phyloP scores from a whole-genome alignment of 2,888 invertebrate species.

The Dynastes hyllus region DNA sequence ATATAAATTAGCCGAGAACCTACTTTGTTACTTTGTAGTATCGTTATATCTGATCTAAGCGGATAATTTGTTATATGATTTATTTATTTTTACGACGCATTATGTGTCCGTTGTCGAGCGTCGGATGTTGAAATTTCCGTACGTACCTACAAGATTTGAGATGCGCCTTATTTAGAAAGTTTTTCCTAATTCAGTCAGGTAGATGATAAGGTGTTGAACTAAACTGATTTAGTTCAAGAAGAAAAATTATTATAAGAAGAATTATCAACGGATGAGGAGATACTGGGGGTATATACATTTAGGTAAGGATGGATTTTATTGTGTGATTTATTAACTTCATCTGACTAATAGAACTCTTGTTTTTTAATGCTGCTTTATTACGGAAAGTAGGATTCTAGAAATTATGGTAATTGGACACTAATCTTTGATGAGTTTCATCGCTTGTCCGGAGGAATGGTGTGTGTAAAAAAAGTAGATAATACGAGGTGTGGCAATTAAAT shows the following conservation, averaged over 20 bases:
- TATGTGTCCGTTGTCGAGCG: slow-evolving; percentile 10
- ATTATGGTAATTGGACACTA: no score
- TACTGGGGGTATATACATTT: no score
- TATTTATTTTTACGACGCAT: slow-evolving; percentile 33
- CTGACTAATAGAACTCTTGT: no score
- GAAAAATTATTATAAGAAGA: not conserved
- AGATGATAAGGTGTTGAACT: not conserved
- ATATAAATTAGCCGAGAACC: slow-evolving; percentile 37
- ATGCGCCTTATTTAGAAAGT: slow-evolving; percentile 17
- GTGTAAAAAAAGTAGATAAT: no score
- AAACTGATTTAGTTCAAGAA: slow-evolving; percentile 3
- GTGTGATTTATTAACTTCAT: no score
- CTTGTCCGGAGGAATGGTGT: no score
- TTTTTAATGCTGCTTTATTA: no score
- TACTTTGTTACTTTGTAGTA: slow-evolving; percentile 36
- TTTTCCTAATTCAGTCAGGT: not conserved
- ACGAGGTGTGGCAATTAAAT: no score
- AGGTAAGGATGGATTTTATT: no score
- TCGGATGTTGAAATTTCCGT: slow-evolving; percentile 20
- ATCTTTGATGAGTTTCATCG: no score
- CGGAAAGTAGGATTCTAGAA: no score
- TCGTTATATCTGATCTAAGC: slow-evolving; percentile 35
- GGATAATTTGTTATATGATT: slow-evolving; percentile 36
- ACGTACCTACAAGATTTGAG: not conserved
- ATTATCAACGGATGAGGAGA: no score